Conservation (phyloP, 2,797 vertebrate genomes). For the Acanthopagrus latus region DNA sequence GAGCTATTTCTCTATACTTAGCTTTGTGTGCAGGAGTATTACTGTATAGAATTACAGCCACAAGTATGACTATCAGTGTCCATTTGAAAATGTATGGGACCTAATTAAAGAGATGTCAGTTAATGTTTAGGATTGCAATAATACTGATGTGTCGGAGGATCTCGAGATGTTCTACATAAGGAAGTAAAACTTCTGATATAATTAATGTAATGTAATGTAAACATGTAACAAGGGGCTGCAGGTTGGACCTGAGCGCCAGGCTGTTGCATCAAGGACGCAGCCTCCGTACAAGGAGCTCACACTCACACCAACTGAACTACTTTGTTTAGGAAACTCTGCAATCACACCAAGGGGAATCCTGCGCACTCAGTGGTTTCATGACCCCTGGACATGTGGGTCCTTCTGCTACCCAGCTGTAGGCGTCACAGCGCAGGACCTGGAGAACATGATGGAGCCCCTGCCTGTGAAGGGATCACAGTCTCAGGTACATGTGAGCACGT, state of each 20-base stretch:
- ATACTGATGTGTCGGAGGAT: neutral
- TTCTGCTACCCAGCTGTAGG: slow-evolving; percentile 90
- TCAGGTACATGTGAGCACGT: slow-evolving; percentile 77
- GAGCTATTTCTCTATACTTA: neutral
- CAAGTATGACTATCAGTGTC: neutral
- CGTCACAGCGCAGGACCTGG: slow-evolving; percentile 88
- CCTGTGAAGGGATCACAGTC: slow-evolving; percentile 78
- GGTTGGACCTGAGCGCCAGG: no score
- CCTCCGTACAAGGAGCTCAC: no score
- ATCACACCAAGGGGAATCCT: slow-evolving; percentile 87
- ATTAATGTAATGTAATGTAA: no score
- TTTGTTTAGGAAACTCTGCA: slow-evolving; percentile 87
- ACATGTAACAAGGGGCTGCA: no score
- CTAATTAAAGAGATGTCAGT: neutral
- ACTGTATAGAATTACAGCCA: no score
- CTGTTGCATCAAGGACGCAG: no score
- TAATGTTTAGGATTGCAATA: neutral
- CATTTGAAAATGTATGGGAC: neutral
- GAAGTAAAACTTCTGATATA: neutral
- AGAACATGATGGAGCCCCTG: slow-evolving; percentile 90
- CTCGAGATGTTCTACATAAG: neutral
- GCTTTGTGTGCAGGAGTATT: neutral
- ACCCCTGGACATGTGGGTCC: slow-evolving; percentile 91
- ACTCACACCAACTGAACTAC: neutral
- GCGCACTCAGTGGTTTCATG: slow-evolving; percentile 91